Evolutionary conservation across 2,888 invertebrate genomes (phyloP), one percentile per base, ranked within the genome.

Genomic region (Bedellia somnulentella): DNA sequence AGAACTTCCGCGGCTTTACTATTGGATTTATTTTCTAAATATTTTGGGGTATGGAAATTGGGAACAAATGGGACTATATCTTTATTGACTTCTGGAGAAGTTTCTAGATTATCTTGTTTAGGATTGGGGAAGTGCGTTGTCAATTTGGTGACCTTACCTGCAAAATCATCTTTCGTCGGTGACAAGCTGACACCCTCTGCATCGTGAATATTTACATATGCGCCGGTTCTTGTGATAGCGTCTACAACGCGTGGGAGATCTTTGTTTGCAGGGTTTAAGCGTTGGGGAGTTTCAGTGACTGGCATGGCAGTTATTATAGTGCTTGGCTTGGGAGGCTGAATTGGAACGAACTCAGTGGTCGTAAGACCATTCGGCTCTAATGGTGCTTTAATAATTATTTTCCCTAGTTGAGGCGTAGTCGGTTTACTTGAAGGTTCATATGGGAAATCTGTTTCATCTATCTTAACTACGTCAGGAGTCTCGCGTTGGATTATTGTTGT

Each of bases 161-260:
- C 81, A 62, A 78, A 80, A 64, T 78, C 71, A 57, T 82, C 81
- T 68, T 79, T 78, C 68, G 78, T 67, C 57, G 80, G 76, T 45
- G 80, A 75, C 46, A 73, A 66, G 62, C 77, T 71, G 77, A 77
- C 71, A 54, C 77, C 77, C 53, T 78, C 78, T 45, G 80, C 71
- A 47, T 82, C 83, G 57, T 85, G 83, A 52, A 86, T 80, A 76
- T 86, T 83, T 56, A 86, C 85, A 66, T 86, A 86, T 40, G 85
- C 85, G 42, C 85, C 86, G 22, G 66, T 63, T 45, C 73, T 67
- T 52, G 71, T 68, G 37, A 71, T 66, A 36, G 55, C 71, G 54
- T 75, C 71, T 43, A 73, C 62, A 38, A 73, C 51, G 40, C 70
- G 57, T 33, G 73, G 73, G 38, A 63, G 45, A 36, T 66, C 62